Evolutionary conservation across 1,140 invertebrate genomes (phyloP), one percentile per base, ranked within the genome.

Genomic region (Drosophila equinoxialis): DNA sequence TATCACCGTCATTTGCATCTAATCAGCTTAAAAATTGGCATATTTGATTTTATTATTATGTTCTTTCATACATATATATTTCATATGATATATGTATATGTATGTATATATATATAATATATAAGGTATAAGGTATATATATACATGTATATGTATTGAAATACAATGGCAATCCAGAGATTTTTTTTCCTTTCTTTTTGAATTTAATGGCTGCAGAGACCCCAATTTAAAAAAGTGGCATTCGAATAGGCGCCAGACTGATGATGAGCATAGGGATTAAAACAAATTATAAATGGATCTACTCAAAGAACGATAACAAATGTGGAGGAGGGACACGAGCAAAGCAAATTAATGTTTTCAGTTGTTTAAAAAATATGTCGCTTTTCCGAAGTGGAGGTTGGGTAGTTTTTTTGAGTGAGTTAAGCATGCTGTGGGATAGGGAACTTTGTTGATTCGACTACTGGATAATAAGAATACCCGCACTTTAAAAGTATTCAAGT

Each of bases 1-100:
- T 87, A 86, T 87, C 84, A 67, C 73, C 42, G 62, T 70, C 68
- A 86, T 86, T 86, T 86, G 83, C 83, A 86, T 86, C 84, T 86
- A 79, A 86, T 77, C 80, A 87, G 79, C 69, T 69, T 70, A 59
- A 60, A 67, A 79, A 77, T 68, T 87, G 65, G 48, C 55, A 68
- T 71, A 79, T 87, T 85, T 79, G 72, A 87, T 87, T 87, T 87
- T 79, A 79, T 80, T 84, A 66, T 51, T 48, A 74, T 62, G 14
- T 68, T 26, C 37, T 57, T 41, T 60, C 14, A 35, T 45, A 79
- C 30, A 30, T 30, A 30, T 6, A 26, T 26, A 26, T 23, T 17
- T 17, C 17, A 6, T 6, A 6, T 73, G 17, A 45, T 45, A 79
- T 73, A 23, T 23, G 2, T 5, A 5, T 5, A 5, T 26, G 5